phyloP scores from a whole-genome alignment of 2,113 vertebrate genomes.

The Tenebrosternarchus preto region DNA sequence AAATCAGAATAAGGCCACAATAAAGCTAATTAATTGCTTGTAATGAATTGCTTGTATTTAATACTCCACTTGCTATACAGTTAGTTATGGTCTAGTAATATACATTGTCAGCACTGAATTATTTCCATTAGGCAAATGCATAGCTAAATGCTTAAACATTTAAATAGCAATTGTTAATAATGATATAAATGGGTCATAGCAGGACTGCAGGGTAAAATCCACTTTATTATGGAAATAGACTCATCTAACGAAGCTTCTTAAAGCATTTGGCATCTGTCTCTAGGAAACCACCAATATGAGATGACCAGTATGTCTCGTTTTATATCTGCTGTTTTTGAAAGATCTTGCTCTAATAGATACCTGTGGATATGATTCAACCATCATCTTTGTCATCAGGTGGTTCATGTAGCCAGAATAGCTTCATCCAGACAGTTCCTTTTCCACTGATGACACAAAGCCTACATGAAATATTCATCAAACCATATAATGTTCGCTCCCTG shows the following conservation, averaged over 20 bases:
- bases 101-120: conserved; percentile 22
- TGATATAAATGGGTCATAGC: conserved; percentile 8
- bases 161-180: conserved; percentile 26
- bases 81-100: conserved; percentile 7
- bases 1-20: conserved; percentile 15
- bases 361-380: conserved; percentile 16
- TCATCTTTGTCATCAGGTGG: conserved; percentile 16
- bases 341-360: conserved; percentile 8
- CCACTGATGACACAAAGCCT: conserved; percentile 39
- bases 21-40: conserved; percentile 33
- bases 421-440: conserved; percentile 19
- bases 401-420: conserved; percentile 14
- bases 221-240: conserved; percentile 10
- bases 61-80: conserved; percentile 3
- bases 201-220: background rate
- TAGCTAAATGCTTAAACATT: conserved; percentile 25
- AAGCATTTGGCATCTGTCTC: conserved; percentile 1
- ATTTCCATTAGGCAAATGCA: conserved; percentile 43
- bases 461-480: conserved; percentile 42
- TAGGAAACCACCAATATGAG: background rate
- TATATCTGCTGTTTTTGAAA: conserved; percentile 13
- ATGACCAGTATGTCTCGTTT: background rate
- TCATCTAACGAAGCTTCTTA: background rate
- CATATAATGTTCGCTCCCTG: conserved; percentile 18
- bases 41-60: conserved; percentile 35